phyloP scores from a whole-genome alignment of 2,113 vertebrate species.

The Oryzias woworae region DNA sequence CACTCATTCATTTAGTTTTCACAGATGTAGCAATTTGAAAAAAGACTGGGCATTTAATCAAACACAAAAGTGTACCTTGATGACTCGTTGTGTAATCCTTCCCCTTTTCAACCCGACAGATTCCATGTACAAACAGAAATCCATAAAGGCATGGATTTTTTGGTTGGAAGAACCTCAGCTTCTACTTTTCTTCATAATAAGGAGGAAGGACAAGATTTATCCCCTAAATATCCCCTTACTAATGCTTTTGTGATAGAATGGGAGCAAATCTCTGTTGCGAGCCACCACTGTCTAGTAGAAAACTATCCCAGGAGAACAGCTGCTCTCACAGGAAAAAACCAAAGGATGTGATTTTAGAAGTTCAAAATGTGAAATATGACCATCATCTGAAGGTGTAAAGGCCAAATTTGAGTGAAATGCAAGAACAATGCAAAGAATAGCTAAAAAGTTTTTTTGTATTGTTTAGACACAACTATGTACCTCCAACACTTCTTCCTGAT shows the following conservation, averaged over 20 bases:
- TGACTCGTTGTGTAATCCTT: neutral
- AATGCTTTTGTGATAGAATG: conserved; percentile 10
- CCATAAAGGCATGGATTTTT: neutral
- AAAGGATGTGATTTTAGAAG: neutral
- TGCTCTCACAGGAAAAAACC: neutral
- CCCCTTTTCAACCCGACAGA: neutral
- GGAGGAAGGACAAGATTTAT: conserved; percentile 8
- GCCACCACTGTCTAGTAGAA: conserved; percentile 1
- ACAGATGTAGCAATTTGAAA: neutral
- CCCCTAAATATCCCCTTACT: conserved; percentile 1
- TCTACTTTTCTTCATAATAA: neutral
- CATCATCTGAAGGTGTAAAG: too few relatives aligned
- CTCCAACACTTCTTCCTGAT: conserved; percentile 99
- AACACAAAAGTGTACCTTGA: neutral
- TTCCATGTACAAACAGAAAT: neutral
- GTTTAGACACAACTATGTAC: conserved; percentile 61
- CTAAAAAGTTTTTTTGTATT: neutral
- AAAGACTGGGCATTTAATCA: neutral
- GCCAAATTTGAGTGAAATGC: neutral
- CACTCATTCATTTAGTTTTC: too few relatives aligned
- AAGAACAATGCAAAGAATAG: conserved; percentile 8
- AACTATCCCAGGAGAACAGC: neutral
- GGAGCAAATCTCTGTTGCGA: conserved; percentile 6
- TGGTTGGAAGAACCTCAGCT: neutral
- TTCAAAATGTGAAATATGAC: neutral